Conservation (phyloP, 37 sponge, comb jelly and placozoan genomes). For the Corticium candelabrum region DNA sequence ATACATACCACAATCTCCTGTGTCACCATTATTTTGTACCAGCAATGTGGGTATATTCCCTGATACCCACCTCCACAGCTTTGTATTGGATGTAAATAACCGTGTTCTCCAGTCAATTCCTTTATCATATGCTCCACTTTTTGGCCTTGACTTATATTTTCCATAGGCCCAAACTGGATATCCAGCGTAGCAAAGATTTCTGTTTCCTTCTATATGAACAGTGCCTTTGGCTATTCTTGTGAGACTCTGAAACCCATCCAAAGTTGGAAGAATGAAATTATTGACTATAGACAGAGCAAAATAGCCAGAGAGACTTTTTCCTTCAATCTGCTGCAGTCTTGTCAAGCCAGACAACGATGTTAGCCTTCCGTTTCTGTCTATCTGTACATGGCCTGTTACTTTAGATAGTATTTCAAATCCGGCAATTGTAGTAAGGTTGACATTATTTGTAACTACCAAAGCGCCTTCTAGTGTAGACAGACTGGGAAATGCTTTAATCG, state of each 20-base stretch:
- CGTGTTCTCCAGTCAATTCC: conserved; percentile 61
- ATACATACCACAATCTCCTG: too few species aligned
- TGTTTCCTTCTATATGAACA: conserved; percentile 65
- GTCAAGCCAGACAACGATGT: not conserved
- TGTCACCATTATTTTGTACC: conserved; percentile 48
- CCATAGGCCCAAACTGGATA: conserved; percentile 46
- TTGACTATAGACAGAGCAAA: not conserved
- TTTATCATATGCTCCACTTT: conserved; percentile 18
- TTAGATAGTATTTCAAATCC: not conserved
- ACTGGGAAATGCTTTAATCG: too few species aligned
- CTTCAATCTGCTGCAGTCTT: not conserved
- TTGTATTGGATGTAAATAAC: not conserved
- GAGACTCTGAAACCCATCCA: not conserved
- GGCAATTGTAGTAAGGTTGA: not conserved
- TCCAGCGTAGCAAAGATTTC: conserved; percentile 56
- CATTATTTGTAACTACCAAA: not conserved
- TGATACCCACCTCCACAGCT: conserved; percentile 22
- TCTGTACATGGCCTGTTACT: not conserved
- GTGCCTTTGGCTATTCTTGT: not conserved
- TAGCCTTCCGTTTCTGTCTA: not conserved
- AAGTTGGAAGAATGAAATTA: not conserved
- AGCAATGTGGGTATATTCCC: conserved; percentile 39
- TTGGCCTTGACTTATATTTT: not conserved
- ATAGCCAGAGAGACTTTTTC: not conserved
- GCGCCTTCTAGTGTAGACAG: not conserved